Percentiles rank a stretch among this genome's conserved stretches.
Evolutionary conservation across 2,888 invertebrate genomes (phyloP).

Genomic region (Zygogramma bicolorata): DNA sequence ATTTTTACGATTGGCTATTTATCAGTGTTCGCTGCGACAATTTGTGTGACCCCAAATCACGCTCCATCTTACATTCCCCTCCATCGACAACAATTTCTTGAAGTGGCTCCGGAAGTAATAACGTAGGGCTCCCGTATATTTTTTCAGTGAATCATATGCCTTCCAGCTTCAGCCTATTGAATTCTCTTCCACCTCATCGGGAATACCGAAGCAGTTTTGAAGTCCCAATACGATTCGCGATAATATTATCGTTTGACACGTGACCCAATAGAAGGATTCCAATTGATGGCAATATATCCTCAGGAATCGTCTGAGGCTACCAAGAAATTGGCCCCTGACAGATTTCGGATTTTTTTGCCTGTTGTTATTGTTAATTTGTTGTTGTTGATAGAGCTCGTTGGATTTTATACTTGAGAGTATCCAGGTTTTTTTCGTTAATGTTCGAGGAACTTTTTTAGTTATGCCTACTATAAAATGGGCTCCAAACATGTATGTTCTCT

Average conservation of each 20-base stretch:
- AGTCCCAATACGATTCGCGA: not conserved
- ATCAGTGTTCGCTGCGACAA: no score
- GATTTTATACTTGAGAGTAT: no score
- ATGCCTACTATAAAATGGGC: no score
- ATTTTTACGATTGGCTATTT: no score
- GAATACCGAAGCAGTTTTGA: not conserved
- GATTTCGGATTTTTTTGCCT: no score
- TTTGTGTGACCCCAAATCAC: not conserved
- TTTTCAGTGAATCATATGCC: not conserved
- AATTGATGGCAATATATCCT: not conserved
- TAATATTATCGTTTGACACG: conserved; percentile 6
- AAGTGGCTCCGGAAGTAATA: not conserved
- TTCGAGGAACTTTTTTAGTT: no score
- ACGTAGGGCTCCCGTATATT: not conserved
- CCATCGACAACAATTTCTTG: not conserved
- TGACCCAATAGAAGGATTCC: not conserved
- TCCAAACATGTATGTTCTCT: no score
- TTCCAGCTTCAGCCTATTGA: not conserved
- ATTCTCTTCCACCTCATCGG: not conserved
- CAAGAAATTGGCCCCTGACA: not conserved
- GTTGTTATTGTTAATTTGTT: no score
- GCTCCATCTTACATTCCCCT: not conserved
- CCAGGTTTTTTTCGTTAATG: no score
- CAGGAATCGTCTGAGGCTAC: not conserved
- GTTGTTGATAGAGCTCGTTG: no score